phyloP scores from a whole-genome alignment of 2,888 invertebrate genomes.

The Rhagonycha fulva region DNA sequence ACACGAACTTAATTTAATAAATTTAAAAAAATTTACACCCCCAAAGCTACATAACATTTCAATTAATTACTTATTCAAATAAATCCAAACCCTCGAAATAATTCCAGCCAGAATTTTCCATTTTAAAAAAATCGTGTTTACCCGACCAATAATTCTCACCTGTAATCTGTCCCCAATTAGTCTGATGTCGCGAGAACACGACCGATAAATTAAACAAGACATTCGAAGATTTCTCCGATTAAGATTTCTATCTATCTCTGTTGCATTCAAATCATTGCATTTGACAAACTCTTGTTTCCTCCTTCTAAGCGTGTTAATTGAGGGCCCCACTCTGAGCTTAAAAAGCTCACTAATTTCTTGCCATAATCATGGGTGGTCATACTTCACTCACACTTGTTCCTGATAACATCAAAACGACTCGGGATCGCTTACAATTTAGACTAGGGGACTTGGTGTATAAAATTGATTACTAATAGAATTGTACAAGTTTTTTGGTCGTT shows the following conservation, averaged over 20 bases:
- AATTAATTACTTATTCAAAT: background rate
- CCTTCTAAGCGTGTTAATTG: conserved; percentile 32
- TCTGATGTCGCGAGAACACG: conserved; percentile 44
- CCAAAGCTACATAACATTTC: background rate
- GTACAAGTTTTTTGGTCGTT: conserved; percentile 12
- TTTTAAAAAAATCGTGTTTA: conserved; percentile 23
- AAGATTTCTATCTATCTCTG: conserved; percentile 15
- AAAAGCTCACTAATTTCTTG: conserved; percentile 37
- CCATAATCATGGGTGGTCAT: conserved; percentile 33
- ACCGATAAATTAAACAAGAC: conserved; percentile 47
- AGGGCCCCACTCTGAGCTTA: conserved; percentile 31
- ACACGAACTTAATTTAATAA: background rate
- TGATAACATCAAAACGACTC: conserved; percentile 26
- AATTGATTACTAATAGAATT: conserved; percentile 27
- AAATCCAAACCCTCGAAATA: background rate
- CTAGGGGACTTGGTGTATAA: conserved; percentile 15
- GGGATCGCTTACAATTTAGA: conserved; percentile 26
- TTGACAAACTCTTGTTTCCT: conserved; percentile 10
- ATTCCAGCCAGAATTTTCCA: background rate
- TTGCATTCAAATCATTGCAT: conserved; percentile 14
- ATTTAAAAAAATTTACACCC: background rate
- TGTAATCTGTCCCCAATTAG: conserved; percentile 45
- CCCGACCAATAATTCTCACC: conserved; percentile 39
- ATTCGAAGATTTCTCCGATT: conserved; percentile 35
- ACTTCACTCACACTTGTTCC: conserved; percentile 30